Evolutionary conservation across 2,797 vertebrate species (phyloP).

Genomic region (Vultur gryphus): DNA sequence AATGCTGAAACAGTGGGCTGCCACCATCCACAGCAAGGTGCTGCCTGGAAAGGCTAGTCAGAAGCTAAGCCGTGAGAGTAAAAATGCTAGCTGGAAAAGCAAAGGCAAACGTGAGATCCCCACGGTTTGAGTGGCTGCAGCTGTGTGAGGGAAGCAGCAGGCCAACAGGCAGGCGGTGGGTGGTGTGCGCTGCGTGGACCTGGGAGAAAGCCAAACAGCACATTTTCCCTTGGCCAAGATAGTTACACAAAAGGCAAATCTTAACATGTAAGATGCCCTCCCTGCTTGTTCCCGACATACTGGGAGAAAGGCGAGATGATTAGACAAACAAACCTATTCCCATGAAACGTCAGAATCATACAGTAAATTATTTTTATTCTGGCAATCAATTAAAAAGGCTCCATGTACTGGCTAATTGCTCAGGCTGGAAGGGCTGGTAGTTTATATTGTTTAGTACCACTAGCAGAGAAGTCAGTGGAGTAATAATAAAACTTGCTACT

Average conservation of each 20-base stretch:
- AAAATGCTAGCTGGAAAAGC: background rate
- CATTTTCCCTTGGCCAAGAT: background rate
- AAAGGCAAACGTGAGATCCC: background rate
- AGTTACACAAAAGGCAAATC: background rate
- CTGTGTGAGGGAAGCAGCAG: background rate
- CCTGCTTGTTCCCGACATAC: background rate
- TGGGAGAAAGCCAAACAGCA: background rate
- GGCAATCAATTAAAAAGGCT: background rate
- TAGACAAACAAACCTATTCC: background rate
- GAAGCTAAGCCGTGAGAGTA: background rate
- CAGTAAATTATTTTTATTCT: background rate
- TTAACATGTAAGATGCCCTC: background rate
- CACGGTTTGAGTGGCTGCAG: background rate
- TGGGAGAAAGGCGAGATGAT: background rate
- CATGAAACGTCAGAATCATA: background rate
- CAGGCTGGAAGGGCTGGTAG: background rate
- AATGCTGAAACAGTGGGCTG: background rate
- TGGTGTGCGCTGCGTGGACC: background rate
- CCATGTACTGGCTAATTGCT: background rate
- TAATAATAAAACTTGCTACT: background rate
- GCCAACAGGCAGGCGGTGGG: rapidly evolving
- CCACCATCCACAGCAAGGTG: background rate
- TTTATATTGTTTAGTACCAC: background rate
- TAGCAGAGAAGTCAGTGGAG: background rate
- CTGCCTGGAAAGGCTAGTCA: background rate